Evolutionary conservation across 2,888 invertebrate genomes (phyloP), one percentile per base, ranked within the genome.

Genomic region (Scaptomyza polygonia): DNA sequence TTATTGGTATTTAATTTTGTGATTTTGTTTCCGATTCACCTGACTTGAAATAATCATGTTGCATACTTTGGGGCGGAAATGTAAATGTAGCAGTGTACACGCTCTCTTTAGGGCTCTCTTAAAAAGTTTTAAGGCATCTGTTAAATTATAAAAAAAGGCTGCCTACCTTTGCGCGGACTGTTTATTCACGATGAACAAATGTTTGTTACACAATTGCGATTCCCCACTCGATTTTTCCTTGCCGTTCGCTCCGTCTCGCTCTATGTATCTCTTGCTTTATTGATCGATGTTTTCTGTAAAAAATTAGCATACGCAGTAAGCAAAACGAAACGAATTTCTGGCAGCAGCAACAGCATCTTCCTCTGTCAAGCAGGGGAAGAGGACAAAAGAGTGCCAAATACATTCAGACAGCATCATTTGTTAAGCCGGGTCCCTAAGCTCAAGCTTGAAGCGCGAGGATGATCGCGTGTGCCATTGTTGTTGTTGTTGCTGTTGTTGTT

Each of bases 211-310:
- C 25, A 25, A 25, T 25, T 25, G 25, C 25, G 5, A 5, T 25
- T 25, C 25, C 25, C 25, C 25, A 25, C 5, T 25, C 25, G 25
- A 25, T n/a, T 12, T 55, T 18, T 29, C 9, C 12, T 5, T 14
- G 4, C n/a, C 6, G 14, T 32, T 32, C 12, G 11, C 36, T 18
- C n/a, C 12, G 9, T 40, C 18, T 30, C 21, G 9, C 9, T 30
- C 8, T 12, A 0, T 44, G 25, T 3, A 21, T 29, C 57, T 54
- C 27, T 32, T 11, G 53, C n/a, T 9, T 36, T 44, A 12, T 55
- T 66, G 79, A 88, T 87, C 77, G 85, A 88, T 88, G 87, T 56
- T 82, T 81, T 87, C 86, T 86, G 3, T 81, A 76, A 73, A 75
- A 78, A 77, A 88, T 88, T 88, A 88, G 85, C 88, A 88, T 88